These are phyloP conservation scores for Halocynthia aurantium DNA, from an alignment of 23 tunicate species.

Conservation along the genomic window DNA sequence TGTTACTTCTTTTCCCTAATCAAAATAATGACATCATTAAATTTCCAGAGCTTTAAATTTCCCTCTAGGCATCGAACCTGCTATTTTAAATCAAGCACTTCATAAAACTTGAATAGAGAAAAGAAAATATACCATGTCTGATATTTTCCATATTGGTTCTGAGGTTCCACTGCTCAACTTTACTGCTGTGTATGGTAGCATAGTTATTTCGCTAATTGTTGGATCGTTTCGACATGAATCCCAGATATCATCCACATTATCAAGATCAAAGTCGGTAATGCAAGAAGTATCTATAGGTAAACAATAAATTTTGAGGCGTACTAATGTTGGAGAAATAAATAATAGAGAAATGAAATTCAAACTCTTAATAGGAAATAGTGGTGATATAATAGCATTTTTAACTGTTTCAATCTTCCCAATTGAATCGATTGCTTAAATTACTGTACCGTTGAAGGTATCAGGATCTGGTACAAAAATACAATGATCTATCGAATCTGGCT, in stretches of 20 bases:
- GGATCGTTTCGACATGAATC: conserved; percentile 25
- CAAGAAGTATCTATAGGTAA: conserved; percentile 14
- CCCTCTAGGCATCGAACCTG: too few relatives aligned
- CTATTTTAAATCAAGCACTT: not conserved
- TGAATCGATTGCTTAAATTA: too few relatives aligned
- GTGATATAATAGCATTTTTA: too few relatives aligned
- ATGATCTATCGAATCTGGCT: conserved; percentile 15
- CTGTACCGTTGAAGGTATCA: not conserved
- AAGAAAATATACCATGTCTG: conserved; percentile 1
- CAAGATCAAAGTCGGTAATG: conserved; percentile 15
- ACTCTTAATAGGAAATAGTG: too few relatives aligned
- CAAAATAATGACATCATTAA: not conserved
- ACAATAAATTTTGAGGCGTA: not conserved
- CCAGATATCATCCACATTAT: conserved; percentile 7
- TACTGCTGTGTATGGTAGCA: conserved; percentile 12
- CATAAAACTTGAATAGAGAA: not conserved
- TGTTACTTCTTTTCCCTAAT: conserved; percentile 21
- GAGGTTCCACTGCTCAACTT: conserved; percentile 15
- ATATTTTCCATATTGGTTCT: conserved; percentile 8
- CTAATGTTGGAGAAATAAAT: too few relatives aligned
- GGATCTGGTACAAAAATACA: conserved; percentile 9
- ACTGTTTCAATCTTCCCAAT: too few relatives aligned
- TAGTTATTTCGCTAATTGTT: conserved; percentile 2
- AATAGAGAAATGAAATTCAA: too few relatives aligned
- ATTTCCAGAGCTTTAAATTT: not conserved